Evolutionary conservation across 2,113 vertebrate genomes (phyloP).

Genomic region (Rana temporaria): DNA sequence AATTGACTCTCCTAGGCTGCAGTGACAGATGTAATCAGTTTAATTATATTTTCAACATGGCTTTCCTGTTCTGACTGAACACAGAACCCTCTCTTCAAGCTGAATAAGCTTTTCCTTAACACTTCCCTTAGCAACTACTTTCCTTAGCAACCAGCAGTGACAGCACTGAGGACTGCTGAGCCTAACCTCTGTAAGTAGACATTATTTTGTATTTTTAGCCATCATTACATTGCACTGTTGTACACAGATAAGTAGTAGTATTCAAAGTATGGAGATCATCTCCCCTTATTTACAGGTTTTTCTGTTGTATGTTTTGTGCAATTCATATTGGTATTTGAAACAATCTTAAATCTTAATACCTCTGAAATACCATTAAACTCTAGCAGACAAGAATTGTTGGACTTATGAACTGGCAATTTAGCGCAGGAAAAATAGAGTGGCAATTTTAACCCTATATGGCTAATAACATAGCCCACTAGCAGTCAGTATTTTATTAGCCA

Average conservation of each 20-base stretch:
- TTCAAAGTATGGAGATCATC: neutral
- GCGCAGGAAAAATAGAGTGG: too few species aligned
- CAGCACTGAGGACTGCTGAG: neutral
- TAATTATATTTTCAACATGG: conserved; percentile 11
- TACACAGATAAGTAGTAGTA: neutral
- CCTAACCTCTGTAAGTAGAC: conserved; percentile 20
- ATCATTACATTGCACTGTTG: neutral
- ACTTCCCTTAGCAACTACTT: conserved; percentile 26
- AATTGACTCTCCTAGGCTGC: neutral
- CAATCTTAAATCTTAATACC: too few species aligned
- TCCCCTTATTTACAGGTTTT: neutral
- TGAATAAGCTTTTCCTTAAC: conserved; percentile 14
- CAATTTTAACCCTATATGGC: too few species aligned
- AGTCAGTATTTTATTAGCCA: too few species aligned
- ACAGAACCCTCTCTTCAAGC: conserved; percentile 3
- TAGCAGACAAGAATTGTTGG: too few species aligned
- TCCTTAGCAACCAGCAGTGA: conserved; percentile 16
- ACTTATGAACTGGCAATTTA: too few species aligned
- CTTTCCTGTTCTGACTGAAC: conserved; percentile 2
- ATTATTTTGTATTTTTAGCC: conserved; percentile 30
- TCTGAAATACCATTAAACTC: too few species aligned
- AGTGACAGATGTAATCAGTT: neutral
- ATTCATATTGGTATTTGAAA: too few species aligned
- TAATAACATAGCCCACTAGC: too few species aligned
- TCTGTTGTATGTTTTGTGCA: too few species aligned